Base-by-base conservation (phyloP, 2,797 vertebrate genomes). In the Oreochromis mossambicus region DNA sequence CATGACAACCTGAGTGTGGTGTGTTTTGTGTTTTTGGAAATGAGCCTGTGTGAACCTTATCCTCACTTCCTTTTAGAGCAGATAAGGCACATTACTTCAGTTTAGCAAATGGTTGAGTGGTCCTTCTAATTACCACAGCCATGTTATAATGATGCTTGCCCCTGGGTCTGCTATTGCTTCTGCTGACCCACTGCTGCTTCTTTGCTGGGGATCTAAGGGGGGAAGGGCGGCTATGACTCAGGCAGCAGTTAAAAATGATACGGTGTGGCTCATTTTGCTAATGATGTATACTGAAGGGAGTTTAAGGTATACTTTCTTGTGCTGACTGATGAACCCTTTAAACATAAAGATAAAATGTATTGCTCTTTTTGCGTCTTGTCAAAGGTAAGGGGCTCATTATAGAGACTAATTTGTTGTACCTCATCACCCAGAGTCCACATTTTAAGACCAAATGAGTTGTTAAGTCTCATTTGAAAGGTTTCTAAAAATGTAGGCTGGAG, bases 71-170 rank as follows among this genome's bases (percentile, higher is more conserved):
- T 78, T 88, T 89, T 90, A 84, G 63, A 86, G 88, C 76, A 84
- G 86, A 91, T 86, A 79, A 91, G 93, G 88, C 86, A 91, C 87
- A 91, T 90, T 88, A 84, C 86, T 92, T 86, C 66, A 83, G 56
- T 95, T 93, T 89, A 93, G 85, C 61, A 43, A 54, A 93, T 84
- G 92, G 83, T 83, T 94, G 88, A 94, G 88, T 94, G 91, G 86
- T 90, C 90, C 66, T 88, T 87, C 86, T 94, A 95, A 95, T 96
- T 92, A 92, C 86, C 86, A 89, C 83, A 85, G 83, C 84, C 68
- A 79, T 92, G 90, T 79, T 87, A 79, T 94, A 95, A 94, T 92
- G 91, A 94, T 86, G 87, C 68, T 78, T 78, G 91, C 92, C 86
- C 81, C 82, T 82, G 90, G 91, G 83, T 90, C 89, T 89, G 88